Percentiles rank a stretch among this genome's conserved stretches.
Evolutionary conservation across 2,888 invertebrate species (phyloP).

Genomic region (Drosophila tripunctata): DNA sequence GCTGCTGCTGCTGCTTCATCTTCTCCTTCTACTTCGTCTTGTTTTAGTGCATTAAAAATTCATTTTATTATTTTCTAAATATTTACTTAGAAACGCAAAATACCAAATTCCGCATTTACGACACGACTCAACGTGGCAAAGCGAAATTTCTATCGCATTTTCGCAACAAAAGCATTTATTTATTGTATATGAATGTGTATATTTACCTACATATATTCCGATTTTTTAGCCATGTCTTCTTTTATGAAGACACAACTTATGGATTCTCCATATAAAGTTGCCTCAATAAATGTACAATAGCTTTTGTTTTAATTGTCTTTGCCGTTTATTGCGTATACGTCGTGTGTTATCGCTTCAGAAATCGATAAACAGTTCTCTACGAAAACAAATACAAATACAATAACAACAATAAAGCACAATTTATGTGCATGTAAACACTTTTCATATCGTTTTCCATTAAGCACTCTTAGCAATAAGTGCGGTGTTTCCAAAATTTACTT

Average conservation of each 20-base stretch:
- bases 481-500: too few species aligned
- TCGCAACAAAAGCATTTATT: too few species aligned
- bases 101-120: constrained; percentile 59
- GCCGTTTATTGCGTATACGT: constrained; percentile 27
- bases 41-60: constrained; percentile 35
- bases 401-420: constrained; percentile 16
- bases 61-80: constrained; percentile 73
- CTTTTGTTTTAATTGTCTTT: constrained; percentile 19
- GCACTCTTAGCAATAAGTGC: constrained; percentile 8
- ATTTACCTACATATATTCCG: background rate
- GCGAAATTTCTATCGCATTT: background rate
- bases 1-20: constrained; percentile 2
- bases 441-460: constrained; percentile 1
- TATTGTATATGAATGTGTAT: background rate
- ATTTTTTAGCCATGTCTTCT: background rate
- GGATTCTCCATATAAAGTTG: background rate
- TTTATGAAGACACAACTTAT: background rate
- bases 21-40: constrained; percentile 1
- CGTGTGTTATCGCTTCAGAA: constrained; percentile 5
- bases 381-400: constrained; percentile 1
- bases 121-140: constrained; percentile 12
- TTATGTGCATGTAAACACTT: constrained; percentile 25
- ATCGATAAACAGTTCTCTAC: constrained; percentile 18
- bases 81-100: constrained; percentile 57
- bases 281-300: background rate